Conservation (phyloP, 2,113 vertebrate species). For the Brachyhypopomus gauderio region DNA sequence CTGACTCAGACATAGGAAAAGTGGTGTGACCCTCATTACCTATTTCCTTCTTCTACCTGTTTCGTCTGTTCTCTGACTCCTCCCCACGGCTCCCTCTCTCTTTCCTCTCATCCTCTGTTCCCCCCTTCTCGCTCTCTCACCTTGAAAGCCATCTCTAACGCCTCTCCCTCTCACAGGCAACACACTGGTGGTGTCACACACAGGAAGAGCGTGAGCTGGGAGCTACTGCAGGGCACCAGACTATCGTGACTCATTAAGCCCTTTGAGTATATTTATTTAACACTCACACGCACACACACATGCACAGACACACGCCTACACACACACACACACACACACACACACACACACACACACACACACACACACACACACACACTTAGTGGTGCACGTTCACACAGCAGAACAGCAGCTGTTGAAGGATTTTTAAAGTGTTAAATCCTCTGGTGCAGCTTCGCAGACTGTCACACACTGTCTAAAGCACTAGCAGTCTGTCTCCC, state of each 20-base stretch:
- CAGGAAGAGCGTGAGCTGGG: slow-evolving; percentile 26
- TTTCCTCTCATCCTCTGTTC: not conserved
- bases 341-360: no score
- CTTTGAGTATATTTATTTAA: slow-evolving; percentile 54
- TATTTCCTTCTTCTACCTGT: slow-evolving; percentile 31
- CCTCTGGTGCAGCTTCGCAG: not conserved
- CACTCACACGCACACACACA: not conserved
- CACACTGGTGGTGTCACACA: not conserved
- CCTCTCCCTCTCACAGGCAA: slow-evolving; percentile 20
- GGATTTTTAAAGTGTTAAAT: no score
- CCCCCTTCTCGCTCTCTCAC: slow-evolving; percentile 31
- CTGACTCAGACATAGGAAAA: slow-evolving; percentile 50
- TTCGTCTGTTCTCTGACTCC: slow-evolving; percentile 4
- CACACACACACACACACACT: no score
- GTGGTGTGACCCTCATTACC: slow-evolving; percentile 30
- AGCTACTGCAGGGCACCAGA: slow-evolving; percentile 50
- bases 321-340: no score
- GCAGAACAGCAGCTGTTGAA: no score
- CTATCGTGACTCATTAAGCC: slow-evolving; percentile 57
- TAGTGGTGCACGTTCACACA: no score
- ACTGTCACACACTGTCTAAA: not conserved
- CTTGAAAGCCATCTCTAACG: slow-evolving; percentile 41
- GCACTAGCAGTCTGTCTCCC: not conserved
- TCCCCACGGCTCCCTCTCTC: slow-evolving; percentile 6
- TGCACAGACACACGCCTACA: not conserved